A percentile compares a stretch with the other conserved stretches of the same genome.
Evolutionary conservation across 2,888 invertebrate species (phyloP).

Genomic region (Nemoura dubitans): DNA sequence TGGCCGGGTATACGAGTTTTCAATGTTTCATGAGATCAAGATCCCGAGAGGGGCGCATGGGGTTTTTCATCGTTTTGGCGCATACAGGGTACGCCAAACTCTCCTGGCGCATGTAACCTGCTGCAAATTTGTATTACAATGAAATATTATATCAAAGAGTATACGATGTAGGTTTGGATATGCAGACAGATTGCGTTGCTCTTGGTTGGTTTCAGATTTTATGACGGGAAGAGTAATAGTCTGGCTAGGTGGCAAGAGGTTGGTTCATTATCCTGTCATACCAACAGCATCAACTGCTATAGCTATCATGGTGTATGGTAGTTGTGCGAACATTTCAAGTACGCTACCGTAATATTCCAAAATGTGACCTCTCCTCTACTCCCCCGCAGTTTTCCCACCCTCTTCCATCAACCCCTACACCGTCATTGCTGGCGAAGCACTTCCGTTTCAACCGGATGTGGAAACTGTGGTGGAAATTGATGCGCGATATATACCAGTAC

Average conservation of each 20-base stretch:
- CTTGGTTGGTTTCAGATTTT: not conserved
- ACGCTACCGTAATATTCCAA: not conserved
- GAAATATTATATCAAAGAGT: not conserved
- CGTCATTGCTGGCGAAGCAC: not conserved
- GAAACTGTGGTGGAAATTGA: constrained; percentile 7
- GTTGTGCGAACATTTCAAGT: not conserved
- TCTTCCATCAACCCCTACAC: not conserved
- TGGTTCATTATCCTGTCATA: not conserved
- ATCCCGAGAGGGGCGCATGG: not conserved
- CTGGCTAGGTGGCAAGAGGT: not conserved
- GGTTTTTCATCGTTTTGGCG: not conserved
- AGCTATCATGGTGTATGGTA: not conserved
- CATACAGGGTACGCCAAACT: not conserved
- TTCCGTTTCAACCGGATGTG: not conserved
- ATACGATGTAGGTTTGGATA: not conserved
- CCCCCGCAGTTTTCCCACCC: not conserved
- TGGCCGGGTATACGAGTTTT: not conserved
- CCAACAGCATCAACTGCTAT: not conserved
- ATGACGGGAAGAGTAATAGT: not conserved
- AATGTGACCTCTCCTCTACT: not conserved
- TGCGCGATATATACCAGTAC: not conserved
- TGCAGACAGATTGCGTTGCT: not conserved
- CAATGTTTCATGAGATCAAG: not conserved
- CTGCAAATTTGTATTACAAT: not conserved
- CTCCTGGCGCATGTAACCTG: not conserved